A percentile compares a stretch with the other conserved stretches of the same genome.
Conservation (phyloP, 2,888 invertebrate genomes). For the Tetranychus truncatus region DNA sequence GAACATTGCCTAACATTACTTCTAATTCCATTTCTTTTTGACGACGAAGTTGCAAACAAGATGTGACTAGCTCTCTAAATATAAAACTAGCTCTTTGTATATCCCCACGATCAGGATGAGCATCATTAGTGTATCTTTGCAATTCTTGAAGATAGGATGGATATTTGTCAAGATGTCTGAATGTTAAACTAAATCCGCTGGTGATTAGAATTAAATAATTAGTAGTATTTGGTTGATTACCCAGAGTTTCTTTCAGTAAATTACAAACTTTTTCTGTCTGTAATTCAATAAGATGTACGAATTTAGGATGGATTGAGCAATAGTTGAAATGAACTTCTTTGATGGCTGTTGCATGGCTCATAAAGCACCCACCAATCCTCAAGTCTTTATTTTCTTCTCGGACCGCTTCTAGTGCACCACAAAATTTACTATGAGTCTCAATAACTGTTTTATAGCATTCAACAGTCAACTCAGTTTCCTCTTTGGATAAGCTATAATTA, state of each 20-base stretch:
- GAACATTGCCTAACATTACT: constrained; percentile 77
- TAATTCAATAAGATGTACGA: constrained; percentile 77
- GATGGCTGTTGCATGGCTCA: constrained; percentile 43
- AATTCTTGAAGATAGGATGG: constrained; percentile 67
- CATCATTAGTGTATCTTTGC: constrained; percentile 83
- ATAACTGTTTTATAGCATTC: constrained; percentile 75
- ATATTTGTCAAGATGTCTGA: constrained; percentile 83
- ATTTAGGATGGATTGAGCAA: constrained; percentile 80
- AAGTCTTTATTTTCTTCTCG: constrained; percentile 44
- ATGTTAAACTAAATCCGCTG: constrained; percentile 80
- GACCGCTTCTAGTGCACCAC: constrained; percentile 57
- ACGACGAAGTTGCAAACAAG: constrained; percentile 64
- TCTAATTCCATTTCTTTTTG: constrained; percentile 91
- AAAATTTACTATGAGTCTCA: constrained; percentile 60
- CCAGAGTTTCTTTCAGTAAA: constrained; percentile 15
- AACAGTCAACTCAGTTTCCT: constrained; percentile 67
- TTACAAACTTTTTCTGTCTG: constrained; percentile 49
- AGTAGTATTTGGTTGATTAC: background rate
- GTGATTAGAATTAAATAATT: constrained; percentile 66
- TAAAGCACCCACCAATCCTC: constrained; percentile 72
- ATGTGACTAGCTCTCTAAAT: constrained; percentile 82
- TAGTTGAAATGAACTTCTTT: constrained; percentile 70
- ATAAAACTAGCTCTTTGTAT: constrained; percentile 84
- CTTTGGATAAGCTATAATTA: constrained; percentile 50
- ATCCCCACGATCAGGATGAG: constrained; percentile 85